Evolutionary conservation across 2,888 invertebrate genomes (phyloP).

Genomic region (Neoitamus cyanurus): DNA sequence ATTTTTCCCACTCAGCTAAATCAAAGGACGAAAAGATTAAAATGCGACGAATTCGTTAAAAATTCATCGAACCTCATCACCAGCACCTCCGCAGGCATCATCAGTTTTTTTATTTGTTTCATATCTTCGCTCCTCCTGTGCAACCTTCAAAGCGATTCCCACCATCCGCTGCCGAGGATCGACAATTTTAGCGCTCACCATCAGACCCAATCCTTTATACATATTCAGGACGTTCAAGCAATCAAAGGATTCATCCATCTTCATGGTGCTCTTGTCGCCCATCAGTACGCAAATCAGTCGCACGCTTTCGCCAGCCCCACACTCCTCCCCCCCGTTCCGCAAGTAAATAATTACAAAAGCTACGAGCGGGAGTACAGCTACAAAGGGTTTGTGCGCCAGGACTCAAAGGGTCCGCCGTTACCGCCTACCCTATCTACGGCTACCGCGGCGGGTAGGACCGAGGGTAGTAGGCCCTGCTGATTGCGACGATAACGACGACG

Average conservation of each 20-base stretch:
- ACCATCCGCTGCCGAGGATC: not conserved
- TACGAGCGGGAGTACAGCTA: not conserved
- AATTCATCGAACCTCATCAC: constrained; percentile 32
- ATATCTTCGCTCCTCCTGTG: not conserved
- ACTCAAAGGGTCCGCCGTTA: constrained; percentile 4
- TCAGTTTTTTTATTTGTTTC: not conserved
- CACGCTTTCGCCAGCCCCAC: constrained; percentile 13
- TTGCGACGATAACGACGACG: not conserved
- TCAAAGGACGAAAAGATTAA: constrained; percentile 8
- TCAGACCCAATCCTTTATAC: constrained; percentile 38
- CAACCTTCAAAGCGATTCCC: constrained; percentile 17
- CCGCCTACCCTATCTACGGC: not conserved
- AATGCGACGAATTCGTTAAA: constrained; percentile 23
- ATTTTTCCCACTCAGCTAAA: constrained; percentile 2
- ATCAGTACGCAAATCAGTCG: constrained; percentile 44
- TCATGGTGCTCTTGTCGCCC: constrained; percentile 12
- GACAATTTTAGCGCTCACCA: constrained; percentile 20
- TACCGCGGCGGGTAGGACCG: not conserved
- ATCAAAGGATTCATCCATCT: constrained; percentile 37
- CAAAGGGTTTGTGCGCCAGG: constrained; percentile 15
- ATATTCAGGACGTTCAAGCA: constrained; percentile 39
- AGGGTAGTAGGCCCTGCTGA: not conserved
- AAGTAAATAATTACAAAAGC: constrained; percentile 48
- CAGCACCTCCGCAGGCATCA: not conserved
- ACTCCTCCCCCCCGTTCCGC: constrained; percentile 3